phyloP scores from a whole-genome alignment of 1,140 invertebrate genomes.

The Conopomorpha cramerella region DNA sequence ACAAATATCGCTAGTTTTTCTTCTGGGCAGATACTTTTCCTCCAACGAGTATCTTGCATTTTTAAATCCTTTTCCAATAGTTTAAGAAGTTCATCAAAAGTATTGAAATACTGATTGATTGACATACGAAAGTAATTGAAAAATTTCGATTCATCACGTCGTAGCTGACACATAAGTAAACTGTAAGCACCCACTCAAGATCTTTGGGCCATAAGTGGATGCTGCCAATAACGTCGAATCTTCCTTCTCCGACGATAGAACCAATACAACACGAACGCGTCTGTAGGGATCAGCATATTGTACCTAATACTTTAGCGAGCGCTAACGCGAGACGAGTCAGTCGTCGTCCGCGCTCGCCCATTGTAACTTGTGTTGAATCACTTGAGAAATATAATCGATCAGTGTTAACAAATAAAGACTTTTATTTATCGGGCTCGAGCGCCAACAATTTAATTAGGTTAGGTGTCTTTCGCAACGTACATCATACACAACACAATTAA shows the following conservation, averaged over 20 bases:
- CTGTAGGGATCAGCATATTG: no score
- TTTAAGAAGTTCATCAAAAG: conserved; percentile 14
- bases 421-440: no score
- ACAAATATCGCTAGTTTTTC: conserved; percentile 12
- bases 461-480: no score
- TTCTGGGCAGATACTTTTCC: conserved; percentile 10
- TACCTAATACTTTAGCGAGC: no score
- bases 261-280: conserved; percentile 4
- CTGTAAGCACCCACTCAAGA: conserved; percentile 5
- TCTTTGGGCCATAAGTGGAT: conserved; percentile 3
- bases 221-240: conserved; percentile 6
- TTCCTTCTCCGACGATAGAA: conserved; percentile 3
- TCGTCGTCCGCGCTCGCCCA: no score
- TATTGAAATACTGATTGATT: no score
- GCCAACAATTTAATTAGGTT: no score
- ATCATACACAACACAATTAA: no score
- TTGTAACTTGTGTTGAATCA: no score
- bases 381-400: no score
- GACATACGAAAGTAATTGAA: conserved; percentile 12
- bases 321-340: no score
- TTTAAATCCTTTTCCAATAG: conserved; percentile 12
- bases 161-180: conserved; percentile 4
- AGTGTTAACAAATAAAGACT: no score
- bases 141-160: conserved; percentile 9
- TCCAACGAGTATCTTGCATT: conserved; percentile 9